Evolutionary conservation across 2,888 invertebrate genomes (phyloP).

Genomic region (Adelphocoris suturalis): DNA sequence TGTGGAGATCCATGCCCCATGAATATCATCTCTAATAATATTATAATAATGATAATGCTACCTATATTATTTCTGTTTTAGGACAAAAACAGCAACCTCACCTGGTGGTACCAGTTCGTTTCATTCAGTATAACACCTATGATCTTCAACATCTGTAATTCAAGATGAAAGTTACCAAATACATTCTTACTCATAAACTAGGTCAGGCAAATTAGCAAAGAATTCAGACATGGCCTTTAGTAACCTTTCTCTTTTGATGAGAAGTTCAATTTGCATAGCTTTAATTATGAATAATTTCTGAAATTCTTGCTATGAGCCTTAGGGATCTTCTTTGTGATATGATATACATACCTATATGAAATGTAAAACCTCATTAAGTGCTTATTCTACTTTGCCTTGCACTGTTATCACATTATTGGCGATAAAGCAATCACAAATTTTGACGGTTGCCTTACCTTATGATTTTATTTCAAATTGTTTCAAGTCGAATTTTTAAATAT

Average conservation of each 20-base stretch:
- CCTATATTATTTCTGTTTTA: not conserved
- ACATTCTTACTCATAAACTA: constrained; percentile 69
- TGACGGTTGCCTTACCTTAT: constrained; percentile 70
- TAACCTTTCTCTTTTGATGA: constrained; percentile 63
- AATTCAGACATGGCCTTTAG: constrained; percentile 71
- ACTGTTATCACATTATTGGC: constrained; percentile 64
- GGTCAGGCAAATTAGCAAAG: constrained; percentile 71
- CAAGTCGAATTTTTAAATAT: constrained; percentile 61
- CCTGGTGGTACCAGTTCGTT: constrained; percentile 52
- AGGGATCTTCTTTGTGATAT: constrained; percentile 71
- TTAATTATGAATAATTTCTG: constrained; percentile 70
- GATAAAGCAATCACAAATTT: constrained; percentile 70
- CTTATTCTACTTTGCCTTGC: constrained; percentile 70
- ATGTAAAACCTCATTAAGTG: constrained; percentile 68
- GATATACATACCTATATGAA: constrained; percentile 53
- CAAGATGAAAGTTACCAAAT: constrained; percentile 67
- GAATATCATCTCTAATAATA: too few species aligned
- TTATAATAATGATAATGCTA: not conserved
- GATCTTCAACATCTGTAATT: constrained; percentile 60
- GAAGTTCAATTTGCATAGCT: constrained; percentile 71
- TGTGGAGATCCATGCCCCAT: too few species aligned
- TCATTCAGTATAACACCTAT: constrained; percentile 54
- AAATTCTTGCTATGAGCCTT: constrained; percentile 71
- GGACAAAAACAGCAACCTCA: constrained; percentile 46
- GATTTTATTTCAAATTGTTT: constrained; percentile 59